Evolutionary conservation across 2,888 invertebrate species (phyloP).

Genomic region (Gerris lacustris): DNA sequence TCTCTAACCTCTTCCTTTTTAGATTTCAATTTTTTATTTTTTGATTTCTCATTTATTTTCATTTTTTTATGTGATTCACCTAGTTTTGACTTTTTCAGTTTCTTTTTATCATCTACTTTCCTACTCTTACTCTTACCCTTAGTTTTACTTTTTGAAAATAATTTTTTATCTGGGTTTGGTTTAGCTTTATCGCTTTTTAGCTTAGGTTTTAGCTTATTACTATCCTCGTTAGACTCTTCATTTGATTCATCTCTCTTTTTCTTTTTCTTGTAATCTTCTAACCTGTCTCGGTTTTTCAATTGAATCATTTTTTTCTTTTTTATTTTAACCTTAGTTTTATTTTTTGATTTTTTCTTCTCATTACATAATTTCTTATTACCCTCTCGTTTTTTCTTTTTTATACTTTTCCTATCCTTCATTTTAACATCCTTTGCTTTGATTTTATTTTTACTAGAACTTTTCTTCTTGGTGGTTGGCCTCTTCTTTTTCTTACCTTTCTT

Average conservation of each 20-base stretch:
- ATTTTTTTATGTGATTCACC: too few species aligned
- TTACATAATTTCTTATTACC: slow-evolving; percentile 6
- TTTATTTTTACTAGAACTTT: slow-evolving; percentile 13
- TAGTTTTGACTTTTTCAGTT: too few species aligned
- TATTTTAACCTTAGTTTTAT: slow-evolving; percentile 8
- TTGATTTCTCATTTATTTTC: too few species aligned
- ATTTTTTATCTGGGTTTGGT: too few species aligned
- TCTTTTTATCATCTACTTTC: too few species aligned
- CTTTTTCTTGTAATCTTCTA: not conserved
- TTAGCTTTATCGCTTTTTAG: not conserved
- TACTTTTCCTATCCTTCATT: slow-evolving; percentile 12
- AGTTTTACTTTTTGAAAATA: too few species aligned
- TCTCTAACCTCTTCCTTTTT: slow-evolving; percentile 14
- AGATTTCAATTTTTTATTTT: slow-evolving; percentile 15
- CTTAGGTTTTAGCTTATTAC: slow-evolving; percentile 12
- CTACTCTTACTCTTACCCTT: too few species aligned
- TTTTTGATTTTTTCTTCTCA: slow-evolving; percentile 17
- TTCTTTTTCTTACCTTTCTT: slow-evolving; percentile 15
- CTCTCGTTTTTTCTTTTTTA: slow-evolving; percentile 6
- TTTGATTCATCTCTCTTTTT: slow-evolving; percentile 11
- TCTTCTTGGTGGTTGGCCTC: slow-evolving; percentile 11
- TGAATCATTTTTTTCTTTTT: not conserved
- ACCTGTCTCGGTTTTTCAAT: not conserved
- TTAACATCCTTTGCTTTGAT: slow-evolving; percentile 15
- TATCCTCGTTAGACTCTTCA: not conserved